Conservation (phyloP, 2,797 vertebrate genomes). For the Rhinogobio ventralis region DNA sequence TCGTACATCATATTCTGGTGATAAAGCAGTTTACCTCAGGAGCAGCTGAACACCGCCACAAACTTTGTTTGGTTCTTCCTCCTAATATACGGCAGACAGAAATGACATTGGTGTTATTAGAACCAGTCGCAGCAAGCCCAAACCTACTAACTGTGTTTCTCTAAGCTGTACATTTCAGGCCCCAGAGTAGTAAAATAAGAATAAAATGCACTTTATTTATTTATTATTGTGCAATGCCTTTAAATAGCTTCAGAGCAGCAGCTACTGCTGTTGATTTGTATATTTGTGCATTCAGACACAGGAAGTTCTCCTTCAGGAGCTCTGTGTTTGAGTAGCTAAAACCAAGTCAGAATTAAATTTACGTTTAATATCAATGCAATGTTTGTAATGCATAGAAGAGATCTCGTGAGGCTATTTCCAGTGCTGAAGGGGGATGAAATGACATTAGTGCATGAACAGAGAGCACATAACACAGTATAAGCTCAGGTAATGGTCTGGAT, state of each 20-base stretch:
- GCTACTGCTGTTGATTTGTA: not conserved
- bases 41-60: slow-evolving; percentile 73
- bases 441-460: slow-evolving; percentile 14
- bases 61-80: slow-evolving; percentile 73
- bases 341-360: slow-evolving; percentile 24
- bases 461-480: slow-evolving; percentile 23
- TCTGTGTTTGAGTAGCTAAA: slow-evolving; percentile 15
- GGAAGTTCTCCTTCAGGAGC: not conserved
- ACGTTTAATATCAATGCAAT: slow-evolving; percentile 25
- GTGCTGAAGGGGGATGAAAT: not conserved
- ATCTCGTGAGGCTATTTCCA: slow-evolving; percentile 7
- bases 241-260: slow-evolving; percentile 2
- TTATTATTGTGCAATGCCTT: not conserved
- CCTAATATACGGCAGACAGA: slow-evolving; percentile 40
- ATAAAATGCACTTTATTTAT: not conserved
- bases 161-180: not conserved
- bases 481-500: slow-evolving; percentile 22
- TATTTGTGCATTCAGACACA: slow-evolving; percentile 1
- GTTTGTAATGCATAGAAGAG: slow-evolving; percentile 30
- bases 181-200: not conserved
- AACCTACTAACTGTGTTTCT: not conserved
- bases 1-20: slow-evolving; percentile 79
- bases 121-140: not conserved
- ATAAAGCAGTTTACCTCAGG: slow-evolving; percentile 80
- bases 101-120: slow-evolving; percentile 36